Base-by-base conservation (phyloP, 2,888 invertebrate genomes). In the Dasypolia templi region DNA sequence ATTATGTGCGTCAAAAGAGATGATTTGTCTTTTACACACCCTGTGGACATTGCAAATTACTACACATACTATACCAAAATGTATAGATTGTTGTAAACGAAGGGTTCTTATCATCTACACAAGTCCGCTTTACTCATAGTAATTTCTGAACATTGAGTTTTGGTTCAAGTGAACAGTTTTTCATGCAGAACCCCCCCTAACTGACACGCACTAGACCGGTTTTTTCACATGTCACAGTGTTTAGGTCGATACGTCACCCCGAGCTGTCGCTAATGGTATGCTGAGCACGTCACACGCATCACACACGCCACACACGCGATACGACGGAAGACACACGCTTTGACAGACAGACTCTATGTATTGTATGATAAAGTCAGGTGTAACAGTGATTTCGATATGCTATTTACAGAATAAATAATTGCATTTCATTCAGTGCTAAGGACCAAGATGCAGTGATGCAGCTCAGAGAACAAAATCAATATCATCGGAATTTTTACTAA, bases 201-300 rank as follows among this genome's bases (percentile, higher is more conserved):
- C 53, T 35, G 51, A 51, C 59, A 46, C 14, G 44, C 62, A 11
- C 39, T 62, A 17, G 6, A 17, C 26, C 3, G 9, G 17, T 29
- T 44, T 39, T 63, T 75, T 35, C n/a, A 14, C 49, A 44, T 22
- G 35, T 63, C 32, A n/a, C 29, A n/a, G n/a, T 46, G 51, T 64
- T 2, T 44, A 63, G 70, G 59, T 76, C 71, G 64, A 59, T 59
- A 53, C 59, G 59, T 63, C 29, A 35, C 46, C 17, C 26, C 14
- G 9, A 51, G 35, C 6, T n/a, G 19, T 44, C 58, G 35, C 65
- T 72, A 59, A 26, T 26, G 44, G 72, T 19, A 59, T 59, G 46
- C 61, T 22, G 53, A 22, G 75, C 67, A 74, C 61, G 67, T 58
- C 51, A 22, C 66, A n/a, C 46, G 55, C 35, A 29, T 56, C 22